Evolutionary conservation across 2,113 vertebrate species (phyloP), one percentile per base, ranked within the genome.

Genomic region (Osmerus mordax): DNA sequence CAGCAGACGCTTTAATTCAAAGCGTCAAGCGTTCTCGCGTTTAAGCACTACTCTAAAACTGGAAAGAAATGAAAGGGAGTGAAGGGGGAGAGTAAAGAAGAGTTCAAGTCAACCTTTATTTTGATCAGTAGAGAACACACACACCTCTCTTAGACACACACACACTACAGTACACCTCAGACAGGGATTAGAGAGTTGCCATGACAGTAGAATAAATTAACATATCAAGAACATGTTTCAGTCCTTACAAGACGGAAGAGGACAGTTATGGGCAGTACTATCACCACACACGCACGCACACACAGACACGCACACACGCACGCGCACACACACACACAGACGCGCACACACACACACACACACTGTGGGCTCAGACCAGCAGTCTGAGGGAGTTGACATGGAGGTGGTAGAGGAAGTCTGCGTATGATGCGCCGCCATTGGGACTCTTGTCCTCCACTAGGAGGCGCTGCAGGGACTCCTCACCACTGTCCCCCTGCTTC

Each of bases 401-500:
- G 28, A 93, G 82, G 61, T 93, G 91, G 81, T 90, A 92, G 52
- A 93, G 88, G 82, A 93, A 93, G 77, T 93, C 92, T 0, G 92
- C 86, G 13, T 93, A 93, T 6, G 91, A 91, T 0, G 92, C 92
- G 2, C 92, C 92, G 15, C 92, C 91, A 8, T 92, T 92, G 47
- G 92, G 92, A 72, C 90, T 93, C 80, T 91, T 92, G 79, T 93
- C 92, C 65, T 93, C 92, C 53, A 93, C 90, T 1, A 93, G 87
- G 79, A 91, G 89, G 70, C 76, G 89, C 83, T 91, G 90, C 66
- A 93, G 84, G 0, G 80, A 81, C 76, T 92, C 89, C 76, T 92
- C 90, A n/a, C 90, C 88, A 76, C 79, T 72, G 72, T 93, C 91
- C 0, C 90, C 90, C 73, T 93, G 87, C 19, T 90, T 92, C 72